These are phyloP conservation scores for Chrysoperla carnea DNA, from an alignment of 1,140 invertebrate species.

Conservation along the genomic window DNA sequence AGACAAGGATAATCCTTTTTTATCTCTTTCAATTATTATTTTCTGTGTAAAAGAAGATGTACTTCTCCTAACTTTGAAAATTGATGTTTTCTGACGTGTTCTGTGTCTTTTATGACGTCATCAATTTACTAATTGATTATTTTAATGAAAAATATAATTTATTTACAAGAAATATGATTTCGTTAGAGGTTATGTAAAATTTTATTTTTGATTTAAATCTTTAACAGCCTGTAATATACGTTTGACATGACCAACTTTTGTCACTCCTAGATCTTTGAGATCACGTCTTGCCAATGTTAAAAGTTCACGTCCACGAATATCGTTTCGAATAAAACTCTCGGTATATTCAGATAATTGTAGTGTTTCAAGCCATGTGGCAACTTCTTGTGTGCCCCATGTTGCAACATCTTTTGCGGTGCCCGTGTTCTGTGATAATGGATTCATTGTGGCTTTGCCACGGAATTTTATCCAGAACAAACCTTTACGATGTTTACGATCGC, in stretches of 20 bases:
- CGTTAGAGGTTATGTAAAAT: background rate
- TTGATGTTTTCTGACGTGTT: too few relatives aligned
- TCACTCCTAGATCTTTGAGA: slow-evolving; percentile 77
- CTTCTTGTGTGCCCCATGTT: slow-evolving; percentile 52
- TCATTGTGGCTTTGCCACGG: slow-evolving; percentile 20
- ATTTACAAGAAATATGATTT: too few relatives aligned
- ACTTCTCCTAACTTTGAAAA: too few relatives aligned
- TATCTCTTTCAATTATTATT: too few relatives aligned
- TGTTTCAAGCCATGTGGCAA: slow-evolving; percentile 70
- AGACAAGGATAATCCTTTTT: too few relatives aligned
- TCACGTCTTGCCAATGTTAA: slow-evolving; percentile 69
- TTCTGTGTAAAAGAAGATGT: too few relatives aligned
- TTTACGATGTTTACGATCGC: slow-evolving; percentile 34
- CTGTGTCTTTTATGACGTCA: too few relatives aligned
- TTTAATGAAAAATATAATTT: too few relatives aligned
- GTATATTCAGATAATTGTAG: slow-evolving; percentile 76
- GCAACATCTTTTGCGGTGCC: slow-evolving; percentile 28
- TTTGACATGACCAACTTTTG: slow-evolving; percentile 89
- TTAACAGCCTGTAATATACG: slow-evolving; percentile 82
- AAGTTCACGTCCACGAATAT: slow-evolving; percentile 81
- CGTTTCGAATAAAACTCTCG: slow-evolving; percentile 70
- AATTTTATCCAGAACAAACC: slow-evolving; percentile 41
- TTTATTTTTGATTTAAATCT: slow-evolving; percentile 39
- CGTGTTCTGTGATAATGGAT: slow-evolving; percentile 21
- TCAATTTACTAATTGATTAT: too few relatives aligned